Conservation (phyloP, 2,113 vertebrate genomes). For the Bothrops jararaca region DNA sequence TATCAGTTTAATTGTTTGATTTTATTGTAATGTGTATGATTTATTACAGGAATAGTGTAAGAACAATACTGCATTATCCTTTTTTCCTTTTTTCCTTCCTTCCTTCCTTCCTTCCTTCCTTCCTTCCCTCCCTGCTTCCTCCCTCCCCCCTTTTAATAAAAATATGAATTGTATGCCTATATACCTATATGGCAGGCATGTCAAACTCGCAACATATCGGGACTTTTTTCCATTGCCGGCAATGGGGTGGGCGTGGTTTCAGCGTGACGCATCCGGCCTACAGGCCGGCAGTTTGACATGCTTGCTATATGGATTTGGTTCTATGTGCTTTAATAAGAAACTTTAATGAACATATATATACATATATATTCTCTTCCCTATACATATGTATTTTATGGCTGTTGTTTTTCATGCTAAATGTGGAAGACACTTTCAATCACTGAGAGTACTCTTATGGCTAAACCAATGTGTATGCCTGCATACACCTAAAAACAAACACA, state of each 20-base stretch:
- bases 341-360: background rate
- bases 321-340: background rate
- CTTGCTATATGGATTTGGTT: background rate
- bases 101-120: background rate
- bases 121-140: too few species aligned
- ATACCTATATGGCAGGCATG: too few species aligned
- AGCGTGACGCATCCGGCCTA: too few species aligned
- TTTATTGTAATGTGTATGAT: background rate
- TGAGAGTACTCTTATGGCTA: background rate
- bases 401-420: background rate
- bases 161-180: background rate
- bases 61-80: background rate
- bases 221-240: too few species aligned
- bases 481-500: background rate
- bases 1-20: background rate
- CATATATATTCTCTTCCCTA: background rate
- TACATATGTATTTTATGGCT: background rate
- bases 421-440: conserved; percentile 2
- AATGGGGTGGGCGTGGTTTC: too few species aligned
- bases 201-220: too few species aligned
- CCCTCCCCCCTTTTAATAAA: background rate
- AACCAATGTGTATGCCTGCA: background rate
- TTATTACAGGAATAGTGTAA: background rate
- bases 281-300: too few species aligned
- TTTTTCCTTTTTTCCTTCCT: background rate